Evolutionary conservation across 92 coral and sea anemone species (phyloP), one percentile per base, ranked within the genome.

Genomic region (Epizoanthus stellaris): DNA sequence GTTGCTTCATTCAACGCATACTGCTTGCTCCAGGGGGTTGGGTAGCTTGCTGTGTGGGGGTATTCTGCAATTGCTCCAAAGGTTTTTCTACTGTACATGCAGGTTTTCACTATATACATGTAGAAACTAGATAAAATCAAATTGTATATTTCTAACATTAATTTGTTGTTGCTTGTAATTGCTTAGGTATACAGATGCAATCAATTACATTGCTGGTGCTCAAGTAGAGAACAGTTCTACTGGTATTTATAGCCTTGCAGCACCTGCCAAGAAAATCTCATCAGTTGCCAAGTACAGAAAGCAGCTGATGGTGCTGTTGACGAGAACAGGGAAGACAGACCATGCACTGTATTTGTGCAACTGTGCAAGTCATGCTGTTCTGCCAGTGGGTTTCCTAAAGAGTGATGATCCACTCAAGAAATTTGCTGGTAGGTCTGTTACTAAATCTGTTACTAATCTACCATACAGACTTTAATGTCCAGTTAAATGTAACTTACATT

Each of bases 131-230:
- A 30, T 30, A 30, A 0, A 30, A 30, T 30, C 1, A 30, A 30
- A 30, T 30, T 30, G 36, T 25, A 3, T 34, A 4, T 6, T 52
- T 25, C 72, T 34, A 20, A 20, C 6, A 80, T 12, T 84, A 23
- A 71, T 16, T 38, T 15, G 66, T 40, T 9, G 0, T 23, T 45
- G 2, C 68, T 76, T 49, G 58, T 6, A 5, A n/a, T 12, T 7
- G 12, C 2, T 21, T 52, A 82, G 87, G 70, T 89, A 80, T 64
- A 47, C 36, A 5, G 92, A 91, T 61, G 84, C 91, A 3, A n/a
- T 91, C 40, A 84, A 64, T 17, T 92, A 86, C 89, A 90, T 88
- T 77, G 77, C 91, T n/a, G 80, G 85, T 54, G 86, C 84, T 14
- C 85, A 90, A 39, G 64, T 81, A 53, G 70, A 45, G 60, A 79